A percentile compares a stretch with the other conserved stretches of the same genome.
Evolutionary conservation across 2,888 invertebrate species (phyloP).

Genomic region (Poecilobothrus nobilitatus): DNA sequence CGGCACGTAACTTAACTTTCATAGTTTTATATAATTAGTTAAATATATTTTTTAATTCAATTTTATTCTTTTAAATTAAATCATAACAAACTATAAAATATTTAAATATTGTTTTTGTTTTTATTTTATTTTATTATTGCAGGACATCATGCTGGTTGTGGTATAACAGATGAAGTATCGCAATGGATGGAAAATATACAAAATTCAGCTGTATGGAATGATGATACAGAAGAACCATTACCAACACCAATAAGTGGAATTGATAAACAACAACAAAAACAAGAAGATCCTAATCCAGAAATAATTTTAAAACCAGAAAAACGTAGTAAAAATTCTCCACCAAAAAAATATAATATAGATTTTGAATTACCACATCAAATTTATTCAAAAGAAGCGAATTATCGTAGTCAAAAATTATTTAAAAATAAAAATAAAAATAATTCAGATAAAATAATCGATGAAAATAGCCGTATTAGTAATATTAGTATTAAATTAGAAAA

Average conservation of each 20-base stretch:
- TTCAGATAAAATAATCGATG: not conserved
- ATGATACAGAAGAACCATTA: constrained; percentile 27
- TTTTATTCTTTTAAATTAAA: no score
- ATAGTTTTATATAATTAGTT: no score
- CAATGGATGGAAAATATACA: constrained; percentile 91
- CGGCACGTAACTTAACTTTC: no score
- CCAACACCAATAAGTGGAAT: constrained; percentile 24
- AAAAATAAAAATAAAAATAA: not conserved
- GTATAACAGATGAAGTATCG: constrained; percentile 75
- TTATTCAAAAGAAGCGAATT: constrained; percentile 69
- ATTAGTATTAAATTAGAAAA: not conserved
- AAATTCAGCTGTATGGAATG: constrained; percentile 59
- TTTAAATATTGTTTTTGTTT: not conserved
- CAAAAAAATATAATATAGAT: constrained; percentile 31
- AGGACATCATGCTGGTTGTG: constrained; percentile 82
- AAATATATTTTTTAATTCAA: no score
- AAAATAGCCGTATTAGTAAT: not conserved
- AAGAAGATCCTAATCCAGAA: constrained; percentile 25
- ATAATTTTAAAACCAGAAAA: constrained; percentile 15
- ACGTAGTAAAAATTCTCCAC: constrained; percentile 18
- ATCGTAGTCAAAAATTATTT: constrained; percentile 16
- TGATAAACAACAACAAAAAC: constrained; percentile 26
- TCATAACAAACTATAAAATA: no score
- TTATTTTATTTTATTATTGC: constrained; percentile 24
- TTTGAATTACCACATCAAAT: constrained; percentile 57